phyloP scores from a whole-genome alignment of 2,888 invertebrate genomes.

The Cenopis cana region DNA sequence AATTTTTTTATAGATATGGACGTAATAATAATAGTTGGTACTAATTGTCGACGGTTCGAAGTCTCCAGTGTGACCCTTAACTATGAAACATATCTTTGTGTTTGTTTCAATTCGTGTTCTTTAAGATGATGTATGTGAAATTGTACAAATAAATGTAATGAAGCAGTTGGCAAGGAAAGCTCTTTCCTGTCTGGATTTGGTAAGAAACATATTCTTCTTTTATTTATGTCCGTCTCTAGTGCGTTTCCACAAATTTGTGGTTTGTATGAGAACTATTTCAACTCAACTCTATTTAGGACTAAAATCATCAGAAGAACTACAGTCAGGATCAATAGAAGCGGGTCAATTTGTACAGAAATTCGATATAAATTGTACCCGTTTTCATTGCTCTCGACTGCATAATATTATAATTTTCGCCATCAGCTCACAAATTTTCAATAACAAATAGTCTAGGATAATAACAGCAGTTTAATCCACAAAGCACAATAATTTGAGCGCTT shows the following conservation, averaged over 20 bases:
- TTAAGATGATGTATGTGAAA: background rate
- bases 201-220: background rate
- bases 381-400: background rate
- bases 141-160: background rate
- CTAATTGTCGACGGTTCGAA: too few species aligned
- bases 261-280: too few species aligned
- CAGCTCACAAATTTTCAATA: slow-evolving; percentile 12
- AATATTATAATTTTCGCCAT: background rate
- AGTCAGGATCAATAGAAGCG: background rate
- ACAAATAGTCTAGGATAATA: slow-evolving; percentile 40
- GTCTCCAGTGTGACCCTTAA: too few species aligned
- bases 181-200: background rate
- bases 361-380: background rate
- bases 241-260: too few species aligned
- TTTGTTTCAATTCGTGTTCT: background rate
- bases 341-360: background rate
- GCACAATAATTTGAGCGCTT: slow-evolving; percentile 36
- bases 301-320: too few species aligned
- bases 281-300: too few species aligned
- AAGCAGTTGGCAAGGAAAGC: background rate
- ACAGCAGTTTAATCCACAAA: slow-evolving; percentile 42
- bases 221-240: too few species aligned
- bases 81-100: background rate
- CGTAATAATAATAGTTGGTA: too few species aligned
- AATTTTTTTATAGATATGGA: too few species aligned